Conservation (phyloP, 1,140 invertebrate genomes). For the Ctenoplectra terminalis region DNA sequence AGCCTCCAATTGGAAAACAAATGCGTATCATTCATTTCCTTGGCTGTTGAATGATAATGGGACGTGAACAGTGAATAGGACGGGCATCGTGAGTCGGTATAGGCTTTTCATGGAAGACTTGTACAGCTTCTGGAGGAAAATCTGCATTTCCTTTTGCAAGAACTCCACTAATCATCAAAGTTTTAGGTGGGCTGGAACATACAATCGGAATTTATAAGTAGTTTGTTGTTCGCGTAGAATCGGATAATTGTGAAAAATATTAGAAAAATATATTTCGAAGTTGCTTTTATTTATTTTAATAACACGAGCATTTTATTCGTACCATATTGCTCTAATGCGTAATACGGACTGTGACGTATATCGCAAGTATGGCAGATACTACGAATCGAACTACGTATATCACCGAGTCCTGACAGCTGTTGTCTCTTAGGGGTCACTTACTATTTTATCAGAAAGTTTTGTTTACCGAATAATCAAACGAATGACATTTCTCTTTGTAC, state of each 20-base stretch:
- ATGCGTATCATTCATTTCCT: slow-evolving; percentile 85
- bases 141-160: slow-evolving; percentile 92
- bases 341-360: slow-evolving; percentile 32
- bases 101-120: slow-evolving; percentile 90
- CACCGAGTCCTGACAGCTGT: not conserved
- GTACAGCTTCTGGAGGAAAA: slow-evolving; percentile 93
- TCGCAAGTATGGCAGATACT: slow-evolving; percentile 20
- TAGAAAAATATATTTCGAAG: no score
- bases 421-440: not conserved
- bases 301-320: slow-evolving; percentile 15
- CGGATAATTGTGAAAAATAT: not conserved
- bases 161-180: slow-evolving; percentile 90
- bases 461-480: not conserved
- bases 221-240: not conserved
- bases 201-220: not conserved
- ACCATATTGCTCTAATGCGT: slow-evolving; percentile 23
- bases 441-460: not conserved
- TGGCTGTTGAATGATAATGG: slow-evolving; percentile 88
- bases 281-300: not conserved
- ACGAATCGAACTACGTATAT: not conserved
- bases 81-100: slow-evolving; percentile 85
- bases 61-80: slow-evolving; percentile 84
- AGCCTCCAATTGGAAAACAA: not conserved
- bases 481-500: not conserved
- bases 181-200: slow-evolving; percentile 87